phyloP scores from a whole-genome alignment of 2,113 vertebrate species.

The Myiagra hebetior region DNA sequence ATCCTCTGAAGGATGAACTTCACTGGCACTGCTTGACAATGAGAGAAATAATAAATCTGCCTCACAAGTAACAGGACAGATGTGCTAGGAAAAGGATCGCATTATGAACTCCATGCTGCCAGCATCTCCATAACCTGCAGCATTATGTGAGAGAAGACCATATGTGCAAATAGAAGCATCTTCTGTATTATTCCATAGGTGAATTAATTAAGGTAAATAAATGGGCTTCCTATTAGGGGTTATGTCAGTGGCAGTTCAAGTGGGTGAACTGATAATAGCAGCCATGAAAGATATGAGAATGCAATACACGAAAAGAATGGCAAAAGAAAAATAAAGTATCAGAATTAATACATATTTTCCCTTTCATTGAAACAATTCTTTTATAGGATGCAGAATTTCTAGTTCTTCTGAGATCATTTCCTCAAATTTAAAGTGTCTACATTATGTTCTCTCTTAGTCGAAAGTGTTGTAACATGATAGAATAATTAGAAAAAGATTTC shows the following conservation, averaged over 20 bases:
- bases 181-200: background rate
- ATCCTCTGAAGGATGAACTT: background rate
- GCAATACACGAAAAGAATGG: background rate
- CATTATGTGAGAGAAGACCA: background rate
- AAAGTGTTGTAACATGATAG: background rate
- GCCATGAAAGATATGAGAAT: background rate
- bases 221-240: background rate
- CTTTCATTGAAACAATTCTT: background rate
- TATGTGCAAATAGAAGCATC: background rate
- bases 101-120: background rate
- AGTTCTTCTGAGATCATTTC: background rate
- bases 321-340: background rate
- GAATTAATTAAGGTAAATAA: background rate
- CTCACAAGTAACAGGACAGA: background rate
- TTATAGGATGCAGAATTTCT: background rate
- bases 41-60: background rate
- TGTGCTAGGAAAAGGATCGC: background rate
- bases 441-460: background rate
- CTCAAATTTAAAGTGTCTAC: background rate
- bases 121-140: background rate
- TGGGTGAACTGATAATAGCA: background rate
- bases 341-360: background rate
- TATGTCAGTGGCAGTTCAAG: background rate
- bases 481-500: background rate
- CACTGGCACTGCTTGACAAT: background rate